Evolutionary conservation across 2,113 vertebrate species (phyloP), one percentile per base, ranked within the genome.

Genomic region (Pipra filicauda): DNA sequence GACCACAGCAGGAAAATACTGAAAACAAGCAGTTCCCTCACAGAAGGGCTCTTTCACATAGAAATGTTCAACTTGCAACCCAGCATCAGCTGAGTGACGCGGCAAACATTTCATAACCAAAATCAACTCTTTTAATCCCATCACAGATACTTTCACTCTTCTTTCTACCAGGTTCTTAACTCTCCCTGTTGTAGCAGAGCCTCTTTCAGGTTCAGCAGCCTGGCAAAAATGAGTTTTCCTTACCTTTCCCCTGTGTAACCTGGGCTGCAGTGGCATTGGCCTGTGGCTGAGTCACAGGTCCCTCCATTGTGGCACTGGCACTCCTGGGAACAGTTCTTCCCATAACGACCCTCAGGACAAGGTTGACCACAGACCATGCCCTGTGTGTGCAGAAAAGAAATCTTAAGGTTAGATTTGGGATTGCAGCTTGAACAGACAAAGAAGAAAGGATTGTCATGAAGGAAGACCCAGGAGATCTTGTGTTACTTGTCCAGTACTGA

Each of bases 221-320:
- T 61, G 43, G 65, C 24, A 91, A 54, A 41, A 89, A 9, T 6
- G 37, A 18, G 15, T 58, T 59, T 91, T 89, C 41, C 98, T 98
- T 97, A 99, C 99, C 99, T 93, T 94, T 99, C 99, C 85, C 99
- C 99, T 1, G 97, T 99, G 97, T 99, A 99, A 87, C 99, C 99
- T 9, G 99, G 98, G 65, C 98, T 98, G 97, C 99, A 99, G 33
- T 97, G 93, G 96, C 99, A 99, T 87, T 99, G 98, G 52, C 99
- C 99, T 2, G 93, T 98, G 1, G 97, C 95, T 2, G 98, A 96
- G 52, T 98, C 97, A 83, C 99, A 99, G 4, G 97, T 98, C 51
- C 98, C 99, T 78, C 98, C 98, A 5, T 99, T 99, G 97, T 99
- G 99, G 96, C 99, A 99, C 96, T 99, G 99, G 93, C 99, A 99